Evolutionary conservation across 2,797 vertebrate species (phyloP).

Genomic region (Siniperca scherzeri): DNA sequence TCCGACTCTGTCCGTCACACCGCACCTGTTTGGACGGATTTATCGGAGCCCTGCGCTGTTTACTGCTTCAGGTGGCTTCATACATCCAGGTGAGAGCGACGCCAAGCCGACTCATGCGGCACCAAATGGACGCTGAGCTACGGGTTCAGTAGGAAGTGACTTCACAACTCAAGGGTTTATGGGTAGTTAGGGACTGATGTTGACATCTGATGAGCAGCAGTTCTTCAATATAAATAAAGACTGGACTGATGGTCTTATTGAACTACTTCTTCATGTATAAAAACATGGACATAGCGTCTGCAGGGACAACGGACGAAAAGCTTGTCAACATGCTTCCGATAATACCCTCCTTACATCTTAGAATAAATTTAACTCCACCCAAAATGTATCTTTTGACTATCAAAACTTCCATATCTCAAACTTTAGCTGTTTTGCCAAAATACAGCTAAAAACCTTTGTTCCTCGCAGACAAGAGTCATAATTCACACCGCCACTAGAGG

Average conservation of each 20-base stretch:
- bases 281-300: not conserved
- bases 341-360: not conserved
- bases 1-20: slow-evolving; percentile 22
- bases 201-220: not conserved
- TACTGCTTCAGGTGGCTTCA: not conserved
- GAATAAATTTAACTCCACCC: not conserved
- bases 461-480: not conserved
- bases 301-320: not conserved
- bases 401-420: not conserved
- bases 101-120: not conserved
- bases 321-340: no score
- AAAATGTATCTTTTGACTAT: no score
- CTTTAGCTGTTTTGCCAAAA: not conserved
- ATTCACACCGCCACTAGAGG: not conserved
- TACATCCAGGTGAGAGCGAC: slow-evolving; percentile 13
- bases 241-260: no score
- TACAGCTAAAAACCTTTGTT: not conserved
- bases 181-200: not conserved
- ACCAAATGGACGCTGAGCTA: not conserved
- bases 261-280: not conserved
- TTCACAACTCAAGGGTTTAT: not conserved
- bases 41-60: not conserved
- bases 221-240: not conserved
- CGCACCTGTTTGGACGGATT: not conserved
- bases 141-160: not conserved